Conservation (phyloP, 2,797 vertebrate species). For the Amniataba percoides region DNA sequence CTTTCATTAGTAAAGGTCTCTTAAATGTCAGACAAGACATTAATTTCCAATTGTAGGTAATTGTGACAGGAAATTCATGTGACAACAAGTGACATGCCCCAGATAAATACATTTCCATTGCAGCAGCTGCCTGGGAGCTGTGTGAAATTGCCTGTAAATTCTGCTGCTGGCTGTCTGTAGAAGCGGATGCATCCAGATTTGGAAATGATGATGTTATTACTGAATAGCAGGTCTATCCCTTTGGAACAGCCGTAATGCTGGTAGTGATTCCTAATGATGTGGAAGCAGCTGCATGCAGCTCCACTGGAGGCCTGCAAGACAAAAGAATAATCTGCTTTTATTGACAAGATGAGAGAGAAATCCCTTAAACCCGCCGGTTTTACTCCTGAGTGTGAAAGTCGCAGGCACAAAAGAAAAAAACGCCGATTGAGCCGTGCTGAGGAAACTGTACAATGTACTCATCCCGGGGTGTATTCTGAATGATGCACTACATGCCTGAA, state of each 20-base stretch:
- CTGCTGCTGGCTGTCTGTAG: background rate
- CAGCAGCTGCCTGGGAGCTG: background rate
- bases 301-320: constrained; percentile 50
- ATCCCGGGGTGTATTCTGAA: constrained; percentile 41
- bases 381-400: constrained; percentile 45
- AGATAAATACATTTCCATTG: background rate
- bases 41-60: background rate
- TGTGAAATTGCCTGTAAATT: constrained; percentile 21
- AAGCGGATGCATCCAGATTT: constrained; percentile 30
- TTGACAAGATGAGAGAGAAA: constrained; percentile 72
- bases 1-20: constrained; percentile 26
- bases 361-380: constrained; percentile 63
- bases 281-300: constrained; percentile 50
- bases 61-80: background rate
- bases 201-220: constrained; percentile 43
- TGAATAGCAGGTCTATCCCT: constrained; percentile 49
- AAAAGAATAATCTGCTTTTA: constrained; percentile 73
- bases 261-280: constrained; percentile 54
- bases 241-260: constrained; percentile 40
- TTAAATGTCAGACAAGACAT: constrained; percentile 34
- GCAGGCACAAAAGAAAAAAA: constrained; percentile 37
- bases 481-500: constrained; percentile 23
- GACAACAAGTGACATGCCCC: background rate
- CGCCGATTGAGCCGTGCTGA: constrained; percentile 31
- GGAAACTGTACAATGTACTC: constrained; percentile 10